phyloP scores from a whole-genome alignment of 37 sponge, comb jelly and placozoan species.

The Beroe forskalii region DNA sequence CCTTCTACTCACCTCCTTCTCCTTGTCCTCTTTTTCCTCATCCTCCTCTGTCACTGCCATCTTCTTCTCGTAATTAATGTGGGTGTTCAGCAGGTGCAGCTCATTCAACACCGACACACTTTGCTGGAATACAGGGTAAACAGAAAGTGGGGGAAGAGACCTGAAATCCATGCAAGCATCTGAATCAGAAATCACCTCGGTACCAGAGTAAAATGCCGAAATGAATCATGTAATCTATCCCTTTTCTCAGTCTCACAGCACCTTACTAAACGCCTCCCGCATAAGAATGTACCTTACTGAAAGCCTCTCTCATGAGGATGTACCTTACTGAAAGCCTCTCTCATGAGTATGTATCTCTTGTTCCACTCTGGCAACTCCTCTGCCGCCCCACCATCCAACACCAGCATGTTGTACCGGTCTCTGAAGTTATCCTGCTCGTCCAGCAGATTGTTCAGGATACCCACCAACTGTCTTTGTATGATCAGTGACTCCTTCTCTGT shows the following conservation, averaged over 20 bases:
- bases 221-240: no score
- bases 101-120: conserved; percentile 23
- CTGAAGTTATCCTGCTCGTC: conserved; percentile 53
- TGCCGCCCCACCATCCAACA: background rate
- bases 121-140: no score
- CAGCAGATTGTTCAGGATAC: conserved; percentile 38
- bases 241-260: no score
- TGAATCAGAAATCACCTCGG: no score
- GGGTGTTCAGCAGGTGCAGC: conserved; percentile 45
- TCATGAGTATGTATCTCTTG: conserved; percentile 40
- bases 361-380: conserved; percentile 47
- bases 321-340: conserved; percentile 44
- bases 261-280: no score
- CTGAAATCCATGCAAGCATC: no score
- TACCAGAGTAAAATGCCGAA: no score
- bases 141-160: no score
- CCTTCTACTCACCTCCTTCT: conserved; percentile 9
- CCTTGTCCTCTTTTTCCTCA: conserved; percentile 20
- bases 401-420: conserved; percentile 37
- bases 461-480: conserved; percentile 29
- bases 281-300: conserved; percentile 26
- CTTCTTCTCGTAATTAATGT: conserved; percentile 44
- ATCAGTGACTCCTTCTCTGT: background rate
- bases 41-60: background rate
- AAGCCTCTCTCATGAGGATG: conserved; percentile 34